Evolutionary conservation across 2,113 vertebrate species (phyloP).

Genomic region (Rhinoptilus africanus): DNA sequence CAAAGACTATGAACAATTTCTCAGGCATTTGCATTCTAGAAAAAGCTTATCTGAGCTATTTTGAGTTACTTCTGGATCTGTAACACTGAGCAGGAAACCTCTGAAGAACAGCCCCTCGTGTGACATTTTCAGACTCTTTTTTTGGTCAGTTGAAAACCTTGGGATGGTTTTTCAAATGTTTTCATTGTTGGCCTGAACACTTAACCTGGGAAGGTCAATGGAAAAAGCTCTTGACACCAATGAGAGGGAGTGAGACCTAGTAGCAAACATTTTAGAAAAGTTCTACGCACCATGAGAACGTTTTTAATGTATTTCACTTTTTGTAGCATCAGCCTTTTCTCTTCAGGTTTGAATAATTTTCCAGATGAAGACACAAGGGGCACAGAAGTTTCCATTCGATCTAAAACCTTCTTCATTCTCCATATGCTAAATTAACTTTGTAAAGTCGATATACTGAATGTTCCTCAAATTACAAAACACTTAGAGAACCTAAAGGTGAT

Average conservation of each 20-base stretch:
- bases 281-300: accelerated
- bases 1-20: neutral
- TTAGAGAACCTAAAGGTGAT: neutral
- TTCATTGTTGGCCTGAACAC: neutral
- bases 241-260: neutral
- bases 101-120: neutral
- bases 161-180: neutral
- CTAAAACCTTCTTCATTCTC: neutral
- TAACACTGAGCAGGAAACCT: neutral
- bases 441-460: neutral
- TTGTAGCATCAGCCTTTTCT: neutral
- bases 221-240: neutral
- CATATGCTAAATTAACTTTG: neutral
- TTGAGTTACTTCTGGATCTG: neutral
- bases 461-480: neutral
- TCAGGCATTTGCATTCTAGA: neutral
- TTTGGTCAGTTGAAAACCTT: neutral
- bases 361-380: neutral
- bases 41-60: neutral
- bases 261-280: neutral
- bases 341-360: neutral
- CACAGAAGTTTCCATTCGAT: neutral
- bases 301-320: neutral
- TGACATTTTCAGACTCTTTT: neutral
- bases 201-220: neutral